Percentiles rank a stretch among this genome's conserved stretches.
Conservation (phyloP, 2,113 vertebrate species). For the Boulengeromyrus knoepffleri region DNA sequence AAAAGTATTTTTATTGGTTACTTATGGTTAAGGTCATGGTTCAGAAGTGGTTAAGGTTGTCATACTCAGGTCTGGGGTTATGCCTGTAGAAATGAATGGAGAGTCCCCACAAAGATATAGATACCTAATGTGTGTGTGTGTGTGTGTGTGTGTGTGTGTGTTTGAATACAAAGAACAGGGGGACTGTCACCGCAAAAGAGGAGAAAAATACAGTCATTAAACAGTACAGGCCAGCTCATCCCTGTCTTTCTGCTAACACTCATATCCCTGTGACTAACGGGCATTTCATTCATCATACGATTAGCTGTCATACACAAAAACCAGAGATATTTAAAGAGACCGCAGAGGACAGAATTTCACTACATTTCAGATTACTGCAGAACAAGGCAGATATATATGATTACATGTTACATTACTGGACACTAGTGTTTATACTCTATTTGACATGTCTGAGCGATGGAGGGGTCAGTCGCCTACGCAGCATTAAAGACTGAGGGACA, state of each 20-base stretch:
- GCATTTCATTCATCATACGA: neutral
- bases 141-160: neutral
- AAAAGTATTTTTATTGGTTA: too few species aligned
- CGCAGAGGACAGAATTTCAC: neutral
- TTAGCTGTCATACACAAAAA: neutral
- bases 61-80: too few species aligned
- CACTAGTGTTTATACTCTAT: neutral
- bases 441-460: neutral
- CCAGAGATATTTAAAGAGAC: neutral
- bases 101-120: too few species aligned
- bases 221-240: neutral
- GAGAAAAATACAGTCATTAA: neutral
- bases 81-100: too few species aligned
- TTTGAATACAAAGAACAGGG: neutral
- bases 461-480: neutral
- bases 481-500: neutral
- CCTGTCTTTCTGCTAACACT: neutral
- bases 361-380: neutral
- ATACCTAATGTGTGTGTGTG: too few species aligned
- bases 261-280: neutral
- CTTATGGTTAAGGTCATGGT: neutral
- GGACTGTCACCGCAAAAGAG: neutral
- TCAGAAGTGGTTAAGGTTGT: neutral
- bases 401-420: neutral
- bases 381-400: neutral